A percentile compares a stretch with the other conserved stretches of the same genome.
Conservation (phyloP, 2,888 invertebrate genomes). For the Noctua fimbriata region DNA sequence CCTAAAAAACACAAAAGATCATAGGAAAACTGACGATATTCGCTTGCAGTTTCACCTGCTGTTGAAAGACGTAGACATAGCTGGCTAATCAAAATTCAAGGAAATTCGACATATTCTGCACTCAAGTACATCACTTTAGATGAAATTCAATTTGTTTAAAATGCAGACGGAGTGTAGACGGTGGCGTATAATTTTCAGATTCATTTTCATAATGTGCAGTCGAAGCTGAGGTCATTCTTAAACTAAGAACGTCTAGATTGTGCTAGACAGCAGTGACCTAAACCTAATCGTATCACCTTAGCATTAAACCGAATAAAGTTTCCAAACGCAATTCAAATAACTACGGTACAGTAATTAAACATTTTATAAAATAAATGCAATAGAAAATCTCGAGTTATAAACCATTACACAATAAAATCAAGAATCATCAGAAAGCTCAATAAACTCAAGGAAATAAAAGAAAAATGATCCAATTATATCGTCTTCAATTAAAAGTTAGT, state of each 20-base stretch:
- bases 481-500: slow-evolving; percentile 55
- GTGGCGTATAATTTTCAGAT: slow-evolving; percentile 88
- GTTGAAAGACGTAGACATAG: slow-evolving; percentile 79
- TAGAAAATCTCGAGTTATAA: not conserved
- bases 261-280: slow-evolving; percentile 4
- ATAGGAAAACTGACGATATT: slow-evolving; percentile 63
- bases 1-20: slow-evolving; percentile 56
- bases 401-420: slow-evolving; percentile 24
- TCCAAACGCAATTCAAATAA: not conserved
- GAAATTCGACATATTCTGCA: slow-evolving; percentile 88
- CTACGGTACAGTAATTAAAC: not conserved
- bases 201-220: slow-evolving; percentile 89
- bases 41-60: slow-evolving; percentile 64
- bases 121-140: slow-evolving; percentile 85
- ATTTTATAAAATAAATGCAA: not conserved
- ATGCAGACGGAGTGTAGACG: slow-evolving; percentile 85
- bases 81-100: slow-evolving; percentile 89
- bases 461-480: slow-evolving; percentile 43
- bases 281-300: slow-evolving; percentile 4
- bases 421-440: slow-evolving; percentile 52
- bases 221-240: slow-evolving; percentile 84
- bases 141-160: slow-evolving; percentile 87
- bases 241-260: slow-evolving; percentile 53
- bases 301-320: not conserved
- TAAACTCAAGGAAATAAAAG: slow-evolving; percentile 55